Percentiles rank a stretch among this genome's conserved stretches.
These are phyloP conservation scores for Crocuta crocuta DNA, from an alignment of 2,113 vertebrate genomes.

Conservation along the genomic window DNA sequence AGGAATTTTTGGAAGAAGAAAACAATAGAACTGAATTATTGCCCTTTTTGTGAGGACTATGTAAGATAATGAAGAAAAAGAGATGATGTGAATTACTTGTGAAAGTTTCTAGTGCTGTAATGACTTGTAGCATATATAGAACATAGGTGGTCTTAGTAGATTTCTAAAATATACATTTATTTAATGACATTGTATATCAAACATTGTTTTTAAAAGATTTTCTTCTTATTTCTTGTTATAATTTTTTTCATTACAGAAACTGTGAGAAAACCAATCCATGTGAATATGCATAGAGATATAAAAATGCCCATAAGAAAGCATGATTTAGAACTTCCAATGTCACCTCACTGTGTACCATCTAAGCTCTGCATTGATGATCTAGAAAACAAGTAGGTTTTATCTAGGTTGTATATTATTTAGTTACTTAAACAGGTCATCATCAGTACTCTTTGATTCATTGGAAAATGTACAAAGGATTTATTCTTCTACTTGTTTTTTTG, in stretches of 20 bases:
- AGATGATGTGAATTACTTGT: background rate
- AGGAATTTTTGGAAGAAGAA: background rate
- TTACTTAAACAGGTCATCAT: background rate
- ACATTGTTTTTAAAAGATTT: background rate
- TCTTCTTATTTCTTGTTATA: background rate
- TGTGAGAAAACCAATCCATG: slow-evolving; percentile 84
- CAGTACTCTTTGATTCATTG: background rate
- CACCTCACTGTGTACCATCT: slow-evolving; percentile 88
- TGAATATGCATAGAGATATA: slow-evolving; percentile 83
- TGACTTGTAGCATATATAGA: background rate
- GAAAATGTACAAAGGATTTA: background rate
- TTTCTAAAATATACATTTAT: background rate
- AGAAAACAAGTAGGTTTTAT: slow-evolving; percentile 86
- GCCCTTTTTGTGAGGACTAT: background rate
- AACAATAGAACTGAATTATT: background rate
- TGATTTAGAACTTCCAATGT: slow-evolving; percentile 90
- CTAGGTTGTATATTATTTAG: background rate
- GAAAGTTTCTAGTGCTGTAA: background rate
- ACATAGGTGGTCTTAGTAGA: background rate
- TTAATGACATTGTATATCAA: background rate
- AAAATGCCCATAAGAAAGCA: slow-evolving; percentile 78
- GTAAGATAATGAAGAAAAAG: background rate
- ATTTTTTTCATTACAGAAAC: slow-evolving; percentile 67
- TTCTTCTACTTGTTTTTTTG: background rate
- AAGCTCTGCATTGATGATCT: slow-evolving; percentile 86